phyloP scores from a whole-genome alignment of 1,140 invertebrate genomes.

The Drosophila leontia region DNA sequence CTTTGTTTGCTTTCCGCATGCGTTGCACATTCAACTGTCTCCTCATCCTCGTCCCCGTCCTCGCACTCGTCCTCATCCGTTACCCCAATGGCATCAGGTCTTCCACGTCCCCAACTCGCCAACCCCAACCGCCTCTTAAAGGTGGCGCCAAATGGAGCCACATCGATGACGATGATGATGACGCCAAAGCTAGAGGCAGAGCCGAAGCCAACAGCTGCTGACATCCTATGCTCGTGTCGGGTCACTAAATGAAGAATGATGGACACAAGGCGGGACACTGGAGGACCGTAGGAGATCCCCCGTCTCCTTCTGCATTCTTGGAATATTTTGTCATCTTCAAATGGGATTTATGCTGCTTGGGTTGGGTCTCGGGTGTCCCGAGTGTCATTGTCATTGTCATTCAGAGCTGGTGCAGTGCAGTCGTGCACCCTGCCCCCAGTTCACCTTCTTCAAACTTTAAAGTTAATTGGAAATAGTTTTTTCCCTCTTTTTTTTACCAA shows the following conservation, averaged over 20 bases:
- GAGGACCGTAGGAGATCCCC: neutral
- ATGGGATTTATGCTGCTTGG: constrained; percentile 67
- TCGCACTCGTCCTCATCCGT: neutral
- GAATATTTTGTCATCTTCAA: constrained; percentile 80
- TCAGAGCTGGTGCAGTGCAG: constrained; percentile 9
- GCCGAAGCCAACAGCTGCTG: constrained; percentile 64
- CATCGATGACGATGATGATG: constrained; percentile 68
- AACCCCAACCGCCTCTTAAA: neutral
- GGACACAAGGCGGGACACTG: constrained; percentile 34
- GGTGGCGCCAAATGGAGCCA: constrained; percentile 39
- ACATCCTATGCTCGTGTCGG: constrained; percentile 68
- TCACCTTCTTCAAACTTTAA: constrained; percentile 58
- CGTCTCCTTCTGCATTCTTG: constrained; percentile 2
- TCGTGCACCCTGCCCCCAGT: neutral
- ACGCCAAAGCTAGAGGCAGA: constrained; percentile 30
- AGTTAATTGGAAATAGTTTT: constrained; percentile 79
- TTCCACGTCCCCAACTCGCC: neutral
- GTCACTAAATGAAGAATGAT: constrained; percentile 83
- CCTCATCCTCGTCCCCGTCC: neutral
- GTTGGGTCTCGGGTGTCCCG: constrained; percentile 5
- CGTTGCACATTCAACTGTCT: constrained; percentile 50
- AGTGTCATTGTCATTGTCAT: constrained; percentile 27
- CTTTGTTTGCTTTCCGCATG: constrained; percentile 77
- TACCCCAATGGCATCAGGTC: constrained; percentile 1
- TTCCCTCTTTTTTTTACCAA: constrained; percentile 64